These are phyloP conservation scores for Diorhabda carinulata DNA, from an alignment of 1,140 invertebrate species.

Conservation along the genomic window DNA sequence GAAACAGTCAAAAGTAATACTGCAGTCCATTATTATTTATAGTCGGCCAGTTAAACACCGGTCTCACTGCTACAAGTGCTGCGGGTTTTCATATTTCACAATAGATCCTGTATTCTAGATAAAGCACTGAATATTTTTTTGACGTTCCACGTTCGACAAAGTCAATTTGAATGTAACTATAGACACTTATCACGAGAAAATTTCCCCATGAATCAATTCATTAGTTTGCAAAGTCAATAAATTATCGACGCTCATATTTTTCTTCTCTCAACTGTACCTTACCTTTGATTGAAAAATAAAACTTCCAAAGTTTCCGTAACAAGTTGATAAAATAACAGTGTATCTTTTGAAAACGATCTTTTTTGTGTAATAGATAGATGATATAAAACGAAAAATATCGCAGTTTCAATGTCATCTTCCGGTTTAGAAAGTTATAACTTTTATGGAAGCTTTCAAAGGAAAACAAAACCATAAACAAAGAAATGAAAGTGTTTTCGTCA, in stretches of 20 bases:
- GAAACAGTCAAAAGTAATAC: slow-evolving; percentile 20
- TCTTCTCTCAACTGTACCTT: no score
- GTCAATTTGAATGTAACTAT: no score
- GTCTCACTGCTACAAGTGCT: no score
- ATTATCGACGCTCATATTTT: no score
- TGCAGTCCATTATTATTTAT: slow-evolving; percentile 17
- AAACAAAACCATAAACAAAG: slow-evolving; percentile 13
- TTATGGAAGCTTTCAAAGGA: not conserved
- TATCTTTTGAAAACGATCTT: not conserved
- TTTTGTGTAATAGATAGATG: slow-evolving; percentile 4
- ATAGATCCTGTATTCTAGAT: no score
- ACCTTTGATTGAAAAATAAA: no score
- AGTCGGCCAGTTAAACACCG: not conserved
- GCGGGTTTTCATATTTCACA: not conserved
- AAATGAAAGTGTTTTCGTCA: slow-evolving; percentile 10
- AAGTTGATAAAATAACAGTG: not conserved
- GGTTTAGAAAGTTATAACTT: slow-evolving; percentile 6
- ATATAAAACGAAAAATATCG: not conserved
- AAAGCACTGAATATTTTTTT: no score
- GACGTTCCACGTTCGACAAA: no score
- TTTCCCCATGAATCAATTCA: no score
- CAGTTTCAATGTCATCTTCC: slow-evolving; percentile 7
- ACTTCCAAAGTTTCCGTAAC: no score
- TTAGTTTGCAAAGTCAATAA: no score
- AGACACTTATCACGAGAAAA: no score